These are phyloP conservation scores for Oncorhynchus clarkii DNA, from an alignment of 2,113 vertebrate genomes.

Conservation along the genomic window DNA sequence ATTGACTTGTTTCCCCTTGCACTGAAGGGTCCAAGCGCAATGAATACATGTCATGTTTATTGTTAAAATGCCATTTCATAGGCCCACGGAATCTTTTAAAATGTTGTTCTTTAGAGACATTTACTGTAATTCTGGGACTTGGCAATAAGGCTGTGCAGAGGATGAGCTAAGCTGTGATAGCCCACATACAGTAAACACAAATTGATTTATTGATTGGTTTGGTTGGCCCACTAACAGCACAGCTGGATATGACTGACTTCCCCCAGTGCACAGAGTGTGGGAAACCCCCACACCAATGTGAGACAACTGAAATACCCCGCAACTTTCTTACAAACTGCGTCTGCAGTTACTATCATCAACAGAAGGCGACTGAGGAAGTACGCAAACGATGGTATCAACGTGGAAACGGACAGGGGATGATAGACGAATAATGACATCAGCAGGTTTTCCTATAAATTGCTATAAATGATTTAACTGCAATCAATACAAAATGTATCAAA, in stretches of 20 bases:
- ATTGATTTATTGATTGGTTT: conserved; percentile 44
- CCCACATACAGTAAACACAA: not conserved
- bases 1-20: not conserved
- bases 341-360: no score
- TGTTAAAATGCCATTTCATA: not conserved
- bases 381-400: no score
- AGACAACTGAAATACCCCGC: not conserved
- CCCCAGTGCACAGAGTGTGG: conserved; percentile 2
- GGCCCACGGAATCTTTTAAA: not conserved
- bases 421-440: not conserved
- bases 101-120: not conserved
- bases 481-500: not conserved
- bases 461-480: not conserved
- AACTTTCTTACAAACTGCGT: not conserved
- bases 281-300: conserved; percentile 4
- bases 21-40: not conserved
- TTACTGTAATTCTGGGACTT: not conserved
- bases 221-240: conserved; percentile 14
- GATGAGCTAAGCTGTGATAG: not conserved
- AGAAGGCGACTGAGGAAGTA: no score
- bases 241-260: conserved; percentile 32
- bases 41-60: not conserved
- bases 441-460: not conserved
- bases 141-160: not conserved
- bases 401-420: not conserved